phyloP scores from a whole-genome alignment of 2,113 vertebrate genomes.

The Melanotaenia duboulayi region DNA sequence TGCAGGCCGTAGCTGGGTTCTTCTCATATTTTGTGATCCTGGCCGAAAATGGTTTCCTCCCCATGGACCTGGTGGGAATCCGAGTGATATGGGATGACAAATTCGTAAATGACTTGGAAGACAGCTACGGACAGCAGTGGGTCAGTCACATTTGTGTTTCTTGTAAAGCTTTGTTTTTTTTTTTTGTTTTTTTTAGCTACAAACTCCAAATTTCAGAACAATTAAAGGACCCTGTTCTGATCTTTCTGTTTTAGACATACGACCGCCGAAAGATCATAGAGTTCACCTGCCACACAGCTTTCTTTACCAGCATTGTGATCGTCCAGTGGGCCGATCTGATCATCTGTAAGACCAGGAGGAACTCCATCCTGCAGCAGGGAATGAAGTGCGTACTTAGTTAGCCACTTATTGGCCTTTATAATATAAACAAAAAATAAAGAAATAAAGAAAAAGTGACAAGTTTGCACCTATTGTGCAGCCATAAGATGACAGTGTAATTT shows the following conservation, averaged over 20 bases:
- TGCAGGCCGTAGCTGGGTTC: slow-evolving; percentile 93
- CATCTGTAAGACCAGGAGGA: slow-evolving; percentile 94
- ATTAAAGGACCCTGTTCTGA: not conserved
- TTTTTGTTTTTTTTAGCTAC: accelerated
- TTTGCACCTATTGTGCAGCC: too few relatives aligned
- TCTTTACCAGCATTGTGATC: slow-evolving; percentile 92
- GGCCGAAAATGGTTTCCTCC: slow-evolving; percentile 95
- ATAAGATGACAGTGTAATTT: too few relatives aligned
- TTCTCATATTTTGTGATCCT: slow-evolving; percentile 97
- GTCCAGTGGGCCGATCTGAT: slow-evolving; percentile 95
- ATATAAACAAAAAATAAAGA: not conserved
- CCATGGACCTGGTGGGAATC: slow-evolving; percentile 87
- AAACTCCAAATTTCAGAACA: not conserved
- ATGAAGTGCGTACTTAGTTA: slow-evolving; percentile 87
- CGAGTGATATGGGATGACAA: slow-evolving; percentile 91
- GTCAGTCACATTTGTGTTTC: slow-evolving; percentile 73
- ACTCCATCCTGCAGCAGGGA: slow-evolving; percentile 93
- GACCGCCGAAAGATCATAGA: slow-evolving; percentile 93
- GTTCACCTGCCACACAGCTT: slow-evolving; percentile 94
- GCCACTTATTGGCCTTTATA: not conserved
- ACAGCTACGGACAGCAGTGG: slow-evolving; percentile 93
- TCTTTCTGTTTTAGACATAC: slow-evolving; percentile 84
- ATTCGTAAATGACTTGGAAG: slow-evolving; percentile 87
- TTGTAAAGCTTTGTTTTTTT: not conserved
- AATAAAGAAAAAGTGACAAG: not conserved